Evolutionary conservation across 1,140 invertebrate genomes (phyloP), one percentile per base, ranked within the genome.

Genomic region (Philotrypesis tridentata): DNA sequence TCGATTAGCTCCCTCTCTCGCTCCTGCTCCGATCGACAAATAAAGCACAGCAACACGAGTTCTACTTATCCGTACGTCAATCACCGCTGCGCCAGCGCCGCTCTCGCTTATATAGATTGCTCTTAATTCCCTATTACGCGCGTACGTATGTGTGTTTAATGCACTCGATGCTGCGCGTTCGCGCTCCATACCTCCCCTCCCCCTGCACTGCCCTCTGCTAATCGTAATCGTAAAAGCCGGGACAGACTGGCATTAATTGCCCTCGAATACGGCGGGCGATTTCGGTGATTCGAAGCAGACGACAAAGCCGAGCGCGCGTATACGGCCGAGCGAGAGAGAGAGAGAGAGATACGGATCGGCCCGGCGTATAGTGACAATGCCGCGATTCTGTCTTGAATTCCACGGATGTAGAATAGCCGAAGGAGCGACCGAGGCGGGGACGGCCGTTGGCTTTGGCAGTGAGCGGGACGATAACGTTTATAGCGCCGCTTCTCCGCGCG

Each of bases 1-100:
- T 75, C 73, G 79, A 81, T 81, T 81, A 81, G n/a, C 79, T 21
- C 63, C 63, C 70, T 25, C 67, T 60, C 23, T 75, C 67, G 40
- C 63, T 79, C 61, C 7, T 21, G 25, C 63, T 37, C 70, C 48
- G 29, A 67, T 67, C 25, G 37, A 12, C 70, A 72, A 48, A 68
- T 68, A 68, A 68, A 31, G 29, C 27, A 68, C 4, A 33, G 48
- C 48, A 55, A 29, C 27, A n/a, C 31, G 67, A 68, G 12, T 68
- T 31, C 67, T 68, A 68, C 27, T 68, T 33, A 68, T 68, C 29
- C 12, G 29, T 33, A 29, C 67, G 67, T 68, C 29, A 68, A 68
- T 68, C 29, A 68, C 21, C 17, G 21, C 21, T 21, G 17, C 25
- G 67, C 67, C 63, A 55, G 48, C 25, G 63, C 23, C 9, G 7